Evolutionary conservation across 2,113 vertebrate genomes (phyloP).

Genomic region (Pteropus alecto): DNA sequence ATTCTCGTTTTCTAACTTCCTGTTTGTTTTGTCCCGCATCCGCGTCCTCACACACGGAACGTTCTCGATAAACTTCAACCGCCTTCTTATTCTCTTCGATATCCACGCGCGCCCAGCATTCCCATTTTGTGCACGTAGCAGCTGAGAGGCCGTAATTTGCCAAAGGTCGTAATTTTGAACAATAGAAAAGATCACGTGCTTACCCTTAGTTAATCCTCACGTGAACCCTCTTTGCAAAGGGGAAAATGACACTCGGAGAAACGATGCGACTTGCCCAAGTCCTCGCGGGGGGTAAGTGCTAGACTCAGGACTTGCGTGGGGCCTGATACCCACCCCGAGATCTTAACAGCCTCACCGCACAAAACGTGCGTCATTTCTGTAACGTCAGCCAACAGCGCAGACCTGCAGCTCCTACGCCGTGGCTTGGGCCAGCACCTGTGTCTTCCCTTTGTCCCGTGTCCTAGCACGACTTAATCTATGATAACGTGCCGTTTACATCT

Average conservation of each 20-base stretch:
- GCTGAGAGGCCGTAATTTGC: background rate
- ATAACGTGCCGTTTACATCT: background rate
- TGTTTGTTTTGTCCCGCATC: background rate
- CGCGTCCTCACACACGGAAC: background rate
- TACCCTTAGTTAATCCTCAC: background rate
- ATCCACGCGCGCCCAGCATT: background rate
- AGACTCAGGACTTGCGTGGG: background rate
- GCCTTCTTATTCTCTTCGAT: background rate
- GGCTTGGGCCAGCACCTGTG: background rate
- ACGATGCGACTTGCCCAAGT: background rate
- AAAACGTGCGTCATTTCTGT: background rate
- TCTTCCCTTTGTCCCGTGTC: background rate
- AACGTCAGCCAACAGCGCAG: background rate
- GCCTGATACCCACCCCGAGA: background rate
- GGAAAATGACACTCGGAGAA: background rate
- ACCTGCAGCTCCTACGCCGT: background rate
- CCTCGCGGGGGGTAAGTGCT: background rate
- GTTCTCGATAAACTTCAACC: background rate
- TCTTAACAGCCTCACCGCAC: background rate
- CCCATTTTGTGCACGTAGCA: background rate
- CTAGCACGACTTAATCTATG: background rate
- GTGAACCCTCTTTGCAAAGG: background rate
- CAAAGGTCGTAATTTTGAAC: background rate
- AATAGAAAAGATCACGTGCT: background rate
- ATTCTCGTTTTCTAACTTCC: background rate